Evolutionary conservation across 2,888 invertebrate genomes (phyloP), one percentile per base, ranked within the genome.

Genomic region (Pasiphila rectangulata): DNA sequence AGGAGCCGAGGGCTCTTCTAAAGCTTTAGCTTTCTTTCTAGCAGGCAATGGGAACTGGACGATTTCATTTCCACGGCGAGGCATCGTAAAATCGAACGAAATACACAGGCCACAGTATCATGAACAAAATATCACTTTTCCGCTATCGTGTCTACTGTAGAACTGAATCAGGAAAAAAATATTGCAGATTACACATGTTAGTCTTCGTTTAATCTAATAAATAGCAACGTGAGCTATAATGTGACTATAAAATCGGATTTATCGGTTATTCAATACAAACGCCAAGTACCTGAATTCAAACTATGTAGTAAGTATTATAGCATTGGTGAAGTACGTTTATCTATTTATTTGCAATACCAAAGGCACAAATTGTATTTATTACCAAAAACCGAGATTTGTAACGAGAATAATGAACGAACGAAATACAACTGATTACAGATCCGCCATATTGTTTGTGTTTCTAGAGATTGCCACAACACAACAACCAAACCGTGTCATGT

Each of bases 381-480:
- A 13, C 4, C 23, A 45, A 42, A 59, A 54, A 39, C 56, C 34
- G 42, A 51, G 42, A 56, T 55, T 59, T 30, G 1, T 46, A 59
- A 54, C 47, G 46, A 64, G 63, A 64, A 59, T 54, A 27, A 46
- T 54, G n/a, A 25, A 12, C 44, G 52, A 66, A 61, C 61, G 56
- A 59, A 54, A 74, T 7, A 67, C 79, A 79, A 78, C 73, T 78
- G 79, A 72, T 72, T 69, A 67, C 47, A 64, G 58, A 57, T 69
- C 76, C 79, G 87, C 86, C 87, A 88, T 88, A 78, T 87, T 88
- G 87, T 83, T 81, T 66, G 67, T 65, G 48, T 60, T 59, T 54
- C 43, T 61, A 62, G 24, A 15, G 44, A 13, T 9, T 7, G 23
- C 10, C 19, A 36, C 17, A 30, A 30, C 12, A 7, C 4, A 24